Conservation (phyloP, 2,797 vertebrate genomes). For the Staurois parvus region DNA sequence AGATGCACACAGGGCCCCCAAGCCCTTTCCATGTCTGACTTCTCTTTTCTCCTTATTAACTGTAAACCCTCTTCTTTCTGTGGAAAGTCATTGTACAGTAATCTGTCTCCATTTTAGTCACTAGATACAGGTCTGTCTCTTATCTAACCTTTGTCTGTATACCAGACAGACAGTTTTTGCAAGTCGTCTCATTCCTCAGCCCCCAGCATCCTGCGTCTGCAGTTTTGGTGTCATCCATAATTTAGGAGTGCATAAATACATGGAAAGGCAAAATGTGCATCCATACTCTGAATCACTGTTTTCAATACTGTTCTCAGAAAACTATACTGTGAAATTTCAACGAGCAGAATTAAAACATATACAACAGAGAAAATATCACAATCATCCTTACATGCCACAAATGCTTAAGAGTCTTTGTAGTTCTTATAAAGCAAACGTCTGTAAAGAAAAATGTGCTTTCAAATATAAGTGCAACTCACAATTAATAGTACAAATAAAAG, state of each 20-base stretch:
- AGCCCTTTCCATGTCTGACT: not conserved
- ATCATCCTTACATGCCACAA: not conserved
- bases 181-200: slow-evolving; percentile 41
- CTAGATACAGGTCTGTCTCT: slow-evolving; percentile 40
- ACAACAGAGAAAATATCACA: not conserved
- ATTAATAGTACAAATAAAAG: not conserved
- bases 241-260: slow-evolving; percentile 23
- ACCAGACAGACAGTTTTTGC: slow-evolving; percentile 36
- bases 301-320: not conserved
- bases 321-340: slow-evolving; percentile 14
- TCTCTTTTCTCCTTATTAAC: not conserved
- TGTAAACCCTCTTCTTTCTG: not conserved
- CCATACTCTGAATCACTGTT: not conserved
- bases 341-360: not conserved
- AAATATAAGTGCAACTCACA: not conserved
- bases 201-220: slow-evolving; percentile 41
- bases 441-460: not conserved
- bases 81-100: slow-evolving; percentile 26
- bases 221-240: slow-evolving; percentile 43
- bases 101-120: slow-evolving; percentile 43
- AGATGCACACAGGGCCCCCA: not conserved
- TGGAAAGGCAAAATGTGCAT: slow-evolving; percentile 6
- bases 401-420: not conserved
- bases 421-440: not conserved
- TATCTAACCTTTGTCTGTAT: slow-evolving; percentile 37